Evolutionary conservation across 2,888 invertebrate genomes (phyloP), one percentile per base, ranked within the genome.

Genomic region (Zygothrica quintamaculata): DNA sequence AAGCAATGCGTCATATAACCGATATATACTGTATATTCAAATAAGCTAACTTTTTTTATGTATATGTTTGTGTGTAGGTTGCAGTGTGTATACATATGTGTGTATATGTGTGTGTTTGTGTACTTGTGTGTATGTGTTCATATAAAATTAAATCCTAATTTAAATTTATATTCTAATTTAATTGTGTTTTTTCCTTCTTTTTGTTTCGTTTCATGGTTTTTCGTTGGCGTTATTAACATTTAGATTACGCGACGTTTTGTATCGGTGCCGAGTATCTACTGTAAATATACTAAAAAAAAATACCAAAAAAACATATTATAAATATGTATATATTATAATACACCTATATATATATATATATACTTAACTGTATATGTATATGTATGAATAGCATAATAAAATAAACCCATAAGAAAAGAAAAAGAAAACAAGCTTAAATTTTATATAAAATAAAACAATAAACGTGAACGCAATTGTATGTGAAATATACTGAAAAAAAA

Each of bases 221-320:
- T 82, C 79, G 80, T 89, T 90, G 80, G 71, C 88, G 87, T 87
- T 88, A 80, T 85, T 88, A 88, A 85, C 84, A 84, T 90, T 89
- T 90, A 91, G 91, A 91, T 90, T 91, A 91, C 88, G 90, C 90
- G 85, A 91, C 90, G 89, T 91, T 91, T 91, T 91, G 91, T 91
- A 91, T 91, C 90, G 90, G 90, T 84, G 90, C 91, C 78, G 90
- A 91, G 88, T 91, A 91, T 89, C 91, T 91, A 84, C 91, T 91
- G 87, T 91, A 91, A 89, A 89, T 87, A 87, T 73, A 72, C 76
- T 76, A 71, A 64, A n/a, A 62, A 58, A 77, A 62, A 58, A 55
- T 16, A 67, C 52, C 46, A 66, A 33, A 67, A 37, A 67, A 50
- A 50, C 53, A 37, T 33, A 73, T 67, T 64, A 48, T 65, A 42